Evolutionary conservation across 2,113 vertebrate genomes (phyloP), one percentile per base, ranked within the genome.

Genomic region (Cheilinus undulatus): DNA sequence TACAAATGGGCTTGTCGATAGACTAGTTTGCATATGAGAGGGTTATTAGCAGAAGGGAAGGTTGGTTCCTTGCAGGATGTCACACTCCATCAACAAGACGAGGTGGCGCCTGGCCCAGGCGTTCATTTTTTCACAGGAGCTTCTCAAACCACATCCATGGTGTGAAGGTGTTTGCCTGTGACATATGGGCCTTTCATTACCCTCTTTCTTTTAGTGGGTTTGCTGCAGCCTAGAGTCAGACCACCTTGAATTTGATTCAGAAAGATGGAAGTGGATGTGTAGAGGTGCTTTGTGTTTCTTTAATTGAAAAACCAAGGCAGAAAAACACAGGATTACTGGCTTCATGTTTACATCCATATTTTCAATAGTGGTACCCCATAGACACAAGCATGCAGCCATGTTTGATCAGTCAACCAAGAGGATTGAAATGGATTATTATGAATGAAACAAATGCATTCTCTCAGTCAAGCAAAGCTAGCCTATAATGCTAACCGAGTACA

Each of bases 151-250:
- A 43, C 76, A 27, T 53, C 32, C 22, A 70, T 60, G 15, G 32
- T 1, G 17, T 66, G 54, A 78, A 82, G 49, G 73, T 67, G 82
- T 85, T 54, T 64, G 40, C 17, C 52, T 22, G 34, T 63, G 72
- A 81, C 78, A 85, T 76, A 73, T 80, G 73, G 78, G 75, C 42
- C 73, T 79, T 77, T 84, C 56, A 75, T 82, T 61, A 40, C 58
- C 66, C 42, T 62, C 34, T 15, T 48, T 73, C 58, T 46, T 56
- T 26, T 40, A 17, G 17, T 57, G 73, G 54, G 42, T 59, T 36
- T 51, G 61, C 67, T 52, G 32, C 62, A 54, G 59, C 78, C 64
- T 48, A 32, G 73, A 52, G 56, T 66, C 51, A 74, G 72, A 71
- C 34, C 71, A 80, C 63, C 65, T 69, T 42, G 36, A 45, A 54